Percentiles rank a stretch among this genome's conserved stretches.
phyloP scores from a whole-genome alignment of 2,888 invertebrate species.

The Cryptops parisi region DNA sequence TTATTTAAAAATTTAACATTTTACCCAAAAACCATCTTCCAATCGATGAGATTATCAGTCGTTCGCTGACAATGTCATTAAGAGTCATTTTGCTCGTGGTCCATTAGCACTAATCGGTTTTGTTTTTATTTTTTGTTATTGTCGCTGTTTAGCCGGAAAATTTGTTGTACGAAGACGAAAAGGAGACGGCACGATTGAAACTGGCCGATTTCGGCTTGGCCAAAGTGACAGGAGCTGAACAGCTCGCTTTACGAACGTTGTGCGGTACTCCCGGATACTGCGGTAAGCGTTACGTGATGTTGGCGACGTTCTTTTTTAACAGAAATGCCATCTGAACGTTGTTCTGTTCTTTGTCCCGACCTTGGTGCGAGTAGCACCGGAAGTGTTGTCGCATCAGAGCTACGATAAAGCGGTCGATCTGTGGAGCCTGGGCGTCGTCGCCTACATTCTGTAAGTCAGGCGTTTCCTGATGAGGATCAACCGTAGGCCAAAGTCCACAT shows the following conservation, averaged over 20 bases:
- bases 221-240: constrained; percentile 29
- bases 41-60: too few relatives aligned
- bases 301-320: too few relatives aligned
- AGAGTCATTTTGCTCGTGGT: too few relatives aligned
- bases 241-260: constrained; percentile 33
- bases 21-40: too few relatives aligned
- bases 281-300: constrained; percentile 26
- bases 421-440: constrained; percentile 45
- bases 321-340: too few relatives aligned
- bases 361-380: constrained; percentile 31
- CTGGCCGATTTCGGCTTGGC: constrained; percentile 37
- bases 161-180: constrained; percentile 40
- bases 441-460: constrained; percentile 43
- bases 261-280: constrained; percentile 37
- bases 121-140: background rate
- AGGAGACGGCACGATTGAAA: constrained; percentile 37
- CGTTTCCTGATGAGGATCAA: constrained; percentile 11
- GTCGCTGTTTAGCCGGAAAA: constrained; percentile 43
- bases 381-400: constrained; percentile 39
- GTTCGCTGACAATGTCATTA: too few relatives aligned
- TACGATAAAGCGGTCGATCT: constrained; percentile 41
- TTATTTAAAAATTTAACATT: too few relatives aligned
- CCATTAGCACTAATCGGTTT: too few relatives aligned
- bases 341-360: too few relatives aligned
- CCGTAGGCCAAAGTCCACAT: too few relatives aligned